These are phyloP conservation scores for Polyommatus icarus DNA, from an alignment of 2,888 invertebrate genomes.

Conservation along the genomic window DNA sequence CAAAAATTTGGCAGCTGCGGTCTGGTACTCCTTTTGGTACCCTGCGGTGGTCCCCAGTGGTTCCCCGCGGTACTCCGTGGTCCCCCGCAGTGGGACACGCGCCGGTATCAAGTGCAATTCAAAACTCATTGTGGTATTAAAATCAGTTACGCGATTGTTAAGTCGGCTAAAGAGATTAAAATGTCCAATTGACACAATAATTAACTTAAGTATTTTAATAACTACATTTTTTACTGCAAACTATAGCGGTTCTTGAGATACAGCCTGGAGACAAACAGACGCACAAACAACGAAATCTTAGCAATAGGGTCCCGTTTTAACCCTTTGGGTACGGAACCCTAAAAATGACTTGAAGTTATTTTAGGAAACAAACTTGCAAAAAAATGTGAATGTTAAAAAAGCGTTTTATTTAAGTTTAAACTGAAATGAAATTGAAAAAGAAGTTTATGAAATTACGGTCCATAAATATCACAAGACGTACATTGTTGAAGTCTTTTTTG, in stretches of 20 bases:
- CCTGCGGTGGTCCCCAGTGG: slow-evolving; percentile 21
- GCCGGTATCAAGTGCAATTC: slow-evolving; percentile 21
- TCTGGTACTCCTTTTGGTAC: not conserved
- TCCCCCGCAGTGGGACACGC: slow-evolving; percentile 21
- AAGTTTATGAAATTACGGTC: slow-evolving; percentile 20
- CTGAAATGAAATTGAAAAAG: slow-evolving; percentile 7
- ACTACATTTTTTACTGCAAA: too few relatives aligned
- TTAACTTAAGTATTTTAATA: not conserved
- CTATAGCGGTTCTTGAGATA: too few relatives aligned
- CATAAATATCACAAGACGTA: slow-evolving; percentile 1
- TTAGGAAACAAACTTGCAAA: not conserved
- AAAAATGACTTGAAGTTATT: not conserved
- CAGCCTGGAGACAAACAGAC: too few relatives aligned
- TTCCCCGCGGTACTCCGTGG: not conserved
- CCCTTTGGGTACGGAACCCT: too few relatives aligned
- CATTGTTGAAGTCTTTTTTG: slow-evolving; percentile 22
- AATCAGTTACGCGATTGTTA: not conserved
- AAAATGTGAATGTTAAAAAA: not conserved
- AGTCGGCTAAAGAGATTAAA: not conserved
- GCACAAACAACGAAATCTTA: too few relatives aligned
- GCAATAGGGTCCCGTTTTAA: too few relatives aligned
- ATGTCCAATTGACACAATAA: not conserved
- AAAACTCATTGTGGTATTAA: slow-evolving; percentile 12
- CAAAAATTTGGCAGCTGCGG: slow-evolving; percentile 25
- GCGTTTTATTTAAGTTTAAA: not conserved